Conservation (phyloP, 2,888 invertebrate species). For the Plagodis dolabraria region DNA sequence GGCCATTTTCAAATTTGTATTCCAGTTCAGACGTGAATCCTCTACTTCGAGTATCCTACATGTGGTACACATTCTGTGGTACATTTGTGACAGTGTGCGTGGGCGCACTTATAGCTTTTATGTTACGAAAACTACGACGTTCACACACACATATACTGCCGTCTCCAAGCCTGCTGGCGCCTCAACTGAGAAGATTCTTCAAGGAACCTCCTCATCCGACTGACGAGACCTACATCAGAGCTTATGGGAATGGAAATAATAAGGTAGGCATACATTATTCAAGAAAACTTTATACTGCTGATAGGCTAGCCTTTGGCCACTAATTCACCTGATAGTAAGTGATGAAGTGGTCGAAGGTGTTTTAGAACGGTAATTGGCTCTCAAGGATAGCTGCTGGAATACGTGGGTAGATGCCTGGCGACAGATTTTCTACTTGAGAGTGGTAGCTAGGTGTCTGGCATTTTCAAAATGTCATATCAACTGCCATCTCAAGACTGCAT, state of each 20-base stretch:
- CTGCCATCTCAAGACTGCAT: too few species aligned
- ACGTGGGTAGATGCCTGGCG: too few species aligned
- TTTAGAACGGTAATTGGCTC: too few species aligned
- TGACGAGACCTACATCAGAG: slow-evolving; percentile 71
- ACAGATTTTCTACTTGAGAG: too few species aligned
- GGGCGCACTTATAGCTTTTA: slow-evolving; percentile 60
- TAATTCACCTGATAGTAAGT: too few species aligned
- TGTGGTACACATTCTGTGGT: slow-evolving; percentile 89
- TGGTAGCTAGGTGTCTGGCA: too few species aligned
- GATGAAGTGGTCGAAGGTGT: too few species aligned
- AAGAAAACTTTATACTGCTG: too few species aligned
- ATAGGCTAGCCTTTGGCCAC: too few species aligned
- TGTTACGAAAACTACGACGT: slow-evolving; percentile 53
- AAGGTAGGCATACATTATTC: slow-evolving; percentile 50
- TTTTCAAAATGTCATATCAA: too few species aligned
- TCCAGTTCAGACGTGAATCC: slow-evolving; percentile 83
- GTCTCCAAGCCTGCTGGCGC: slow-evolving; percentile 86
- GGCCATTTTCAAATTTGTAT: slow-evolving; percentile 8
- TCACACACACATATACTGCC: slow-evolving; percentile 68
- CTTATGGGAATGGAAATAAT: slow-evolving; percentile 66
- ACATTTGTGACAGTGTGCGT: slow-evolving; percentile 62
- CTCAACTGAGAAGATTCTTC: slow-evolving; percentile 86
- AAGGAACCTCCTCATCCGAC: slow-evolving; percentile 75
- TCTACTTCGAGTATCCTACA: slow-evolving; percentile 89
- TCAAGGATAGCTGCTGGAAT: too few species aligned